Evolutionary conservation across 2,113 vertebrate genomes (phyloP), one percentile per base, ranked within the genome.

Genomic region (Solea senegalensis): DNA sequence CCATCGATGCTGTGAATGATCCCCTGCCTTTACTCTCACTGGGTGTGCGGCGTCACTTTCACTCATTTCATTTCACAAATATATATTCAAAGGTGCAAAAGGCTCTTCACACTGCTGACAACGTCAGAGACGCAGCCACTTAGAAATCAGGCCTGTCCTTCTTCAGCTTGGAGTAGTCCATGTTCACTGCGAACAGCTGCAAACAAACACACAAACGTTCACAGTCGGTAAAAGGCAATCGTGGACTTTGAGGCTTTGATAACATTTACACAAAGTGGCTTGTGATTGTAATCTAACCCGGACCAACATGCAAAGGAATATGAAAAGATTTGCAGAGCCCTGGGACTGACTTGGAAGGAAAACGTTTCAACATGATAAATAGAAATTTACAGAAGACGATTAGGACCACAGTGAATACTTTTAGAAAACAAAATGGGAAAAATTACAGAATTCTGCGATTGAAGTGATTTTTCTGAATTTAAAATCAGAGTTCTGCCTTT

Each of bases 131-230:
- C 1, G 1, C 39, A 0, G 11, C 1, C 16, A 44, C 74, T 96
- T 89, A 98, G 91, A 95, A 98, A 74, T 98, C 96, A 53, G 96
- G 97, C 64, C 97, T 86, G 64, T 98, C 95, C 92, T 98, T 97
- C 91, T 98, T 96, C 90, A 97, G 87, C 59, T 93, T 96, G 83
- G 93, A 95, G 94, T 99, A 98, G 89, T 98, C 96, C 77, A 92
- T 94, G 63, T 94, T 97, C 55, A 97, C 87, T 0, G 85, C 15
- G 69, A 93, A 94, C 69, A 99, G 93, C 96, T 99, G 92, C 5
- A 83, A 66, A 69, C 1, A 59, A 1, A 49, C 43, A 76, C 44
- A 73, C 41, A 78, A 55, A 77, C 7, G 49, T 16, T 66, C 44
- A 76, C 57, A 55, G 16, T 87, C 76, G 85, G 71, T 54, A 21